phyloP scores from a whole-genome alignment of 2,797 vertebrate species.

The Danio aesculapii region DNA sequence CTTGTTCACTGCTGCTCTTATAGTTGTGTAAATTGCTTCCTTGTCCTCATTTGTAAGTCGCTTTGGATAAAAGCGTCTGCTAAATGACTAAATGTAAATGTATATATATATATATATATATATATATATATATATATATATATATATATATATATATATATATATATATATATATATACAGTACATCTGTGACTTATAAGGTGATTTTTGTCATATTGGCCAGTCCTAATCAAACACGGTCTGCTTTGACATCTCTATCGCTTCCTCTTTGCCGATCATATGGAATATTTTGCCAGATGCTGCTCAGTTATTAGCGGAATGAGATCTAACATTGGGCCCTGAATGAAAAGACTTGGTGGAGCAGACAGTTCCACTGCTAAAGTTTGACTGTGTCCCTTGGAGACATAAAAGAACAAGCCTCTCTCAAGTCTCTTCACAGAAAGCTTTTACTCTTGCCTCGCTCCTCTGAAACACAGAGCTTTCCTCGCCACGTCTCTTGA shows the following conservation, averaged over 20 bases:
- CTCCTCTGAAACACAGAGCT: constrained; percentile 34
- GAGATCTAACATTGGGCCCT: not conserved
- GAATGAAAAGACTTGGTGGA: constrained; percentile 13
- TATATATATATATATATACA: no score
- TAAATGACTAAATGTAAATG: no score
- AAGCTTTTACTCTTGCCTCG: constrained; percentile 30
- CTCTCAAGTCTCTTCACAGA: constrained; percentile 42
- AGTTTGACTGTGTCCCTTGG: constrained; percentile 23
- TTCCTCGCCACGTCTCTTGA: constrained; percentile 38
- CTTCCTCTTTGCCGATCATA: not conserved
- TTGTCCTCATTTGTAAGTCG: no score
- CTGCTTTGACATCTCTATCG: not conserved
- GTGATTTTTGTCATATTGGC: no score
- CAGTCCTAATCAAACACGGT: no score
- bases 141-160: no score
- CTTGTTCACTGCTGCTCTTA: no score
- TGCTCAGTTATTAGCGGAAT: constrained; percentile 33
- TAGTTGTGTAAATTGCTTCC: no score
- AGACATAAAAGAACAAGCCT: constrained; percentile 42
- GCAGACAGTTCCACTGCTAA: constrained; percentile 13
- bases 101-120: no score
- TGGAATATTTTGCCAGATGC: constrained; percentile 20
- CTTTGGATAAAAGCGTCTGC: no score
- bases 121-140: no score
- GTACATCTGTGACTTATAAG: no score